These are phyloP conservation scores for Sebastes hubbsi DNA, from an alignment of 2,797 vertebrate genomes.

Conservation along the genomic window DNA sequence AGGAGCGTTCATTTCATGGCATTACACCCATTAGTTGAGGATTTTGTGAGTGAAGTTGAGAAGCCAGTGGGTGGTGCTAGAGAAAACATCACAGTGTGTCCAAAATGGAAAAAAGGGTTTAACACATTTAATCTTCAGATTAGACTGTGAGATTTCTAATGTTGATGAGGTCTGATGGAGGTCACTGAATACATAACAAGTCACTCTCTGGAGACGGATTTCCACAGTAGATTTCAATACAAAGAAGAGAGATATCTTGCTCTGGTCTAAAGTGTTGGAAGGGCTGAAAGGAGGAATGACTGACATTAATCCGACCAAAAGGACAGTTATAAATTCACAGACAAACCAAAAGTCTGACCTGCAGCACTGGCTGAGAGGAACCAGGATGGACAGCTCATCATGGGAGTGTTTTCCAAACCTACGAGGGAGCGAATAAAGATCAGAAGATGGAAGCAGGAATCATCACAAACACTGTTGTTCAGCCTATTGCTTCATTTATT, in stretches of 20 bases:
- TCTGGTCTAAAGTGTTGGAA: background rate
- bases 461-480: background rate
- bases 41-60: background rate
- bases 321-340: background rate
- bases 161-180: background rate
- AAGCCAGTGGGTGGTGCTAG: background rate
- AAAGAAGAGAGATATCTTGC: background rate
- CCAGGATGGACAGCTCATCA: constrained; percentile 96
- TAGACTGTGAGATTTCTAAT: background rate
- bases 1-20: background rate
- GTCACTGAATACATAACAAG: background rate
- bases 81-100: background rate
- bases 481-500: background rate
- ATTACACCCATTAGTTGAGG: too few species aligned
- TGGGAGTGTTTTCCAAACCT: constrained; percentile 98
- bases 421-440: background rate
- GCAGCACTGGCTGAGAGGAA: constrained; percentile 97
- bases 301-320: too few species aligned
- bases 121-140: background rate
- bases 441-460: background rate
- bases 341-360: constrained; percentile 81
- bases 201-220: background rate
- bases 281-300: background rate
- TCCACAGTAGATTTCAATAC: background rate
- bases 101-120: background rate